Percentiles rank a stretch among this genome's conserved stretches.
Conservation (phyloP, 2,113 vertebrate species). For the Leptobrachium leishanense region DNA sequence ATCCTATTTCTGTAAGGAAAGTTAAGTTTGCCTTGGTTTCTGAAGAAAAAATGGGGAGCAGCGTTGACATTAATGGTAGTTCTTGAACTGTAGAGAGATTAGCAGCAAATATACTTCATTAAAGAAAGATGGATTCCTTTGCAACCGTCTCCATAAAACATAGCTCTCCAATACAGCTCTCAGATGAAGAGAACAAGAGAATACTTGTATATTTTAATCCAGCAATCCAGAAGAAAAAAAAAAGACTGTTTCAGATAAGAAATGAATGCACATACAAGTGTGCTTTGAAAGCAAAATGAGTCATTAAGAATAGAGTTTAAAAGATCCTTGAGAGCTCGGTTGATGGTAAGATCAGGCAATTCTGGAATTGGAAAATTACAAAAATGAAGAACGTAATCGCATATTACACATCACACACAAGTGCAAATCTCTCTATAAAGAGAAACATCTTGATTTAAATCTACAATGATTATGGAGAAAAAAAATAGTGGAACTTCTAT, state of each 20-base stretch:
- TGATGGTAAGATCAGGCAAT: constrained; percentile 22
- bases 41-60: background rate
- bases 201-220: background rate
- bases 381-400: constrained; percentile 5
- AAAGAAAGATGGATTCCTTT: constrained; percentile 38
- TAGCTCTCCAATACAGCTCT: background rate
- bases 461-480: background rate
- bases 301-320: constrained; percentile 28
- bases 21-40: constrained; percentile 6
- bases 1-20: constrained; percentile 5
- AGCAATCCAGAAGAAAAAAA: background rate
- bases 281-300: constrained; percentile 28
- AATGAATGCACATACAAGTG: background rate
- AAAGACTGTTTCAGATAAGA: background rate
- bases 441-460: background rate
- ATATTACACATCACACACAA: background rate
- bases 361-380: constrained; percentile 12
- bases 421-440: background rate
- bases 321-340: constrained; percentile 29
- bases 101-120: constrained; percentile 23
- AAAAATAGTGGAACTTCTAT: background rate
- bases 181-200: background rate
- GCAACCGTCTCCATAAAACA: constrained; percentile 8
- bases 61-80: constrained; percentile 12
- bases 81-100: constrained; percentile 15